These are phyloP conservation scores for Pseudomyrmex flavicornis DNA, from an alignment of 1,140 invertebrate genomes.

Conservation along the genomic window DNA sequence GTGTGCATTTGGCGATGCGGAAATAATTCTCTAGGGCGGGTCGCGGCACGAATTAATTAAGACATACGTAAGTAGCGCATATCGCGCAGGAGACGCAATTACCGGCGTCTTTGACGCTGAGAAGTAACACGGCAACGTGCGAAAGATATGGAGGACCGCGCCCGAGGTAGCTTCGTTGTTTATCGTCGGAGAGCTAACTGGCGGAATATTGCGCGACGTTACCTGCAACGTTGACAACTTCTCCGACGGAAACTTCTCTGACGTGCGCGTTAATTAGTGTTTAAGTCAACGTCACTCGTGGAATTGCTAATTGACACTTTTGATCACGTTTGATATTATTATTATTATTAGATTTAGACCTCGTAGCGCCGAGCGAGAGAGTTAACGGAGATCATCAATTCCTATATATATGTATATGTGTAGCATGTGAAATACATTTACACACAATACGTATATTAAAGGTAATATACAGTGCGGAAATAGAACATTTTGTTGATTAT, in stretches of 20 bases:
- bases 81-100: constrained; percentile 74
- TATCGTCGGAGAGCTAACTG: constrained; percentile 27
- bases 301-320: constrained; percentile 32
- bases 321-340: not conserved
- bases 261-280: constrained; percentile 19
- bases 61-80: constrained; percentile 75
- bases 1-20: constrained; percentile 72
- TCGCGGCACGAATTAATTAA: constrained; percentile 76
- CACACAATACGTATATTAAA: too few species aligned
- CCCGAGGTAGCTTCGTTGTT: constrained; percentile 42
- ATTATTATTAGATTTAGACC: not conserved
- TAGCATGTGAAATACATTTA: too few species aligned
- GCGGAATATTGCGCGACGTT: not conserved
- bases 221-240: not conserved
- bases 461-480: too few species aligned
- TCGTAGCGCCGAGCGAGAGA: not conserved
- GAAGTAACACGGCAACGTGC: constrained; percentile 57
- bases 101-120: constrained; percentile 71
- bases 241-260: constrained; percentile 2
- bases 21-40: constrained; percentile 73
- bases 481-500: not conserved
- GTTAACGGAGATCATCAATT: too few species aligned
- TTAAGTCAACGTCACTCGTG: not conserved
- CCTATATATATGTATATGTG: too few species aligned
- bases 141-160: constrained; percentile 31